Evolutionary conservation across 2,113 vertebrate species (phyloP), one percentile per base, ranked within the genome.

Genomic region (Amia ocellicauda): DNA sequence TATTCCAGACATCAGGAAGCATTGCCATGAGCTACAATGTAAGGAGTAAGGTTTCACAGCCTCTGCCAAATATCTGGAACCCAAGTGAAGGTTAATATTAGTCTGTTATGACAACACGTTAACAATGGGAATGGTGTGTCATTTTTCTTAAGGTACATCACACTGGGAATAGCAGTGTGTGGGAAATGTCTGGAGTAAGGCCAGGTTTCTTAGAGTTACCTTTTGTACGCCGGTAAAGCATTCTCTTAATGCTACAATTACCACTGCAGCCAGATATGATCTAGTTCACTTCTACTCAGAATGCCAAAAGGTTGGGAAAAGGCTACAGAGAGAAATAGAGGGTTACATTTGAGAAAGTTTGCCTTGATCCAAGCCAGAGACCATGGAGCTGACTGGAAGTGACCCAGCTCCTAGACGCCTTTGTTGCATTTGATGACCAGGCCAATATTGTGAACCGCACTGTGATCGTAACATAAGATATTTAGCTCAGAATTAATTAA

Each of bases 251-350:
- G 4, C 36, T 16, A 42, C 11, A 22, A 41, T 41, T 43, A 53
- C 29, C 40, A 23, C 16, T 7, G 20, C 31, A 54, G 52, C 40
- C 62, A 56, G 62, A 64, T 55, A 27, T 54, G 62, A 63, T 55
- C 36, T 24, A 52, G 49, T 49, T n/a, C n/a, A n/a, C n/a, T n/a
- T 16, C 11, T 45, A 31, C 22, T 41, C 19, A 3, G 14, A 4
- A 52, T 27, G 36, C 36, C 50, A 54, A 55, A 29, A 36, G 5
- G 11, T 36, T 36, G 31, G 31, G 5, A 36, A 36, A 55, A 11
- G 31, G 50, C 20, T 28, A 41, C 52, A 29, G 62, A 42, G 51
- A 26, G 5, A 24, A 7, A 41, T 8, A 24, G n/a, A 5, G 28
- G 20, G 4, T 20, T 24, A 26, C 19, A 55, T 26, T 24, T 22